A percentile compares a stretch with the other conserved stretches of the same genome.
phyloP scores from a whole-genome alignment of 2,888 invertebrate genomes.

The Nemotelus nigrinus region DNA sequence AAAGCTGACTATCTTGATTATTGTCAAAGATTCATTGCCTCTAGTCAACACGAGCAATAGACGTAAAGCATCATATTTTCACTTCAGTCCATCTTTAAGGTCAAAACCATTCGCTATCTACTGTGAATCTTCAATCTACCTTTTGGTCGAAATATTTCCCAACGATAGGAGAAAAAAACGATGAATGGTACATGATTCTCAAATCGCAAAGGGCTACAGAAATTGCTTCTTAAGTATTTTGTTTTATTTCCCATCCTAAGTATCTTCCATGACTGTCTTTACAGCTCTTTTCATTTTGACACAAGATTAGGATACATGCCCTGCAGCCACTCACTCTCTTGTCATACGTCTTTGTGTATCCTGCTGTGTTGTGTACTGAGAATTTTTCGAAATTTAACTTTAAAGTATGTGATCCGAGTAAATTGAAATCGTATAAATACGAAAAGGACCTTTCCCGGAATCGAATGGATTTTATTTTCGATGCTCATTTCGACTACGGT shows the following conservation, averaged over 20 bases:
- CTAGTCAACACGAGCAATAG: no score
- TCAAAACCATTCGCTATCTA: not conserved
- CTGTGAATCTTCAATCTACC: not conserved
- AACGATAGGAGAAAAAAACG: constrained; percentile 4
- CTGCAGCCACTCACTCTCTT: not conserved
- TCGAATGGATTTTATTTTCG: constrained; percentile 22
- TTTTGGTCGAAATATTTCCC: not conserved
- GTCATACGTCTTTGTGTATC: not conserved
- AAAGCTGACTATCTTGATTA: no score
- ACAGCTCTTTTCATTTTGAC: not conserved
- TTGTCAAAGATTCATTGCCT: no score
- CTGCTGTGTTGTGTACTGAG: not conserved
- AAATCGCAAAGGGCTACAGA: constrained; percentile 34
- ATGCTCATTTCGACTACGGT: constrained; percentile 15
- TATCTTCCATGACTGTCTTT: not conserved
- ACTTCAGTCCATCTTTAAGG: not conserved
- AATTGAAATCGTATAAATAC: constrained; percentile 41
- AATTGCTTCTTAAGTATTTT: constrained; percentile 42
- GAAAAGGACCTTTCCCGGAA: constrained; percentile 19
- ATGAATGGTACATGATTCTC: constrained; percentile 29
- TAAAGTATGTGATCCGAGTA: constrained; percentile 37
- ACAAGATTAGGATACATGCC: constrained; percentile 1
- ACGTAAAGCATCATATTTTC: no score
- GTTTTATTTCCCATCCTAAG: constrained; percentile 25
- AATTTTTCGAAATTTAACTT: constrained; percentile 29